Conservation (phyloP, 37 sponge, comb jelly and placozoan species). For the Beroe ovata region DNA sequence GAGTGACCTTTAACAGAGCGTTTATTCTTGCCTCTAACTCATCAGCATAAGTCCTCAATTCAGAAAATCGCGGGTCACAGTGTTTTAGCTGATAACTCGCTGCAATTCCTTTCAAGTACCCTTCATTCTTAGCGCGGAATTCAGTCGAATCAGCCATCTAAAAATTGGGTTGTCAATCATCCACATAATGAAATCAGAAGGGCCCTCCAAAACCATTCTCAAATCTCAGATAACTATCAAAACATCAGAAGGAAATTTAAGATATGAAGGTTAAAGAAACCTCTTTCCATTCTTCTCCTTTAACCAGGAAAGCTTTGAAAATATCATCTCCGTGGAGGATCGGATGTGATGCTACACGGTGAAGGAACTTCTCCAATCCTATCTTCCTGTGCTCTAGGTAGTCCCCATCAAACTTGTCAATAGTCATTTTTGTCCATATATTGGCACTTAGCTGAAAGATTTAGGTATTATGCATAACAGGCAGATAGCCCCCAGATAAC, state of each 20-base stretch:
- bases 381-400: slow-evolving; percentile 56
- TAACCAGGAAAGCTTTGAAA: slow-evolving; percentile 58
- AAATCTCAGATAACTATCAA: no score
- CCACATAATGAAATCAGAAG: no score
- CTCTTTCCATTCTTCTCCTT: slow-evolving; percentile 52
- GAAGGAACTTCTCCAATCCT: slow-evolving; percentile 60
- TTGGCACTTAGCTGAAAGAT: slow-evolving; percentile 4
- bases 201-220: no score
- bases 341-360: slow-evolving; percentile 30
- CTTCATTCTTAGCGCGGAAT: slow-evolving; percentile 58
- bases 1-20: slow-evolving; percentile 45
- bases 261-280: no score
- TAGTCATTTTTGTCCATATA: slow-evolving; percentile 59
- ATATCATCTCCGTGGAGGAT: slow-evolving; percentile 25
- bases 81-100: slow-evolving; percentile 65
- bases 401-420: slow-evolving; percentile 59
- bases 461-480: no score
- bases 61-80: slow-evolving; percentile 51
- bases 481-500: no score
- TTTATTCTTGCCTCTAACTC: slow-evolving; percentile 21
- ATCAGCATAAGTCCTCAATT: slow-evolving; percentile 46
- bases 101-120: background rate
- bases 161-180: no score
- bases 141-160: slow-evolving; percentile 57
- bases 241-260: no score